These are phyloP conservation scores for Trichoplusia ni DNA, from an alignment of 1,140 invertebrate species.

Conservation along the genomic window DNA sequence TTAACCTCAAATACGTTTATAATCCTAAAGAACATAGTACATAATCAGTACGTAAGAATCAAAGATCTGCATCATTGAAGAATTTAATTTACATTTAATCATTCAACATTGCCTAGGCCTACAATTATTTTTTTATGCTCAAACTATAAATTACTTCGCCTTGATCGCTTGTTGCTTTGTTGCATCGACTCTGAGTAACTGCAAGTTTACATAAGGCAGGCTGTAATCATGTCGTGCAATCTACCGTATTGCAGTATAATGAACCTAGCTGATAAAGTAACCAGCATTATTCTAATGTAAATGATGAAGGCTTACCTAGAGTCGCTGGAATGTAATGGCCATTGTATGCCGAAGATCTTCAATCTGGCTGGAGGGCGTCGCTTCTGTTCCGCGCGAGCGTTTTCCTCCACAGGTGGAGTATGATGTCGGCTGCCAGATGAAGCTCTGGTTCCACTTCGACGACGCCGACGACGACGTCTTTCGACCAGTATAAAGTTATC, in stretches of 20 bases:
- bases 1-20: no score
- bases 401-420: slow-evolving; percentile 69
- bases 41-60: slow-evolving; percentile 20
- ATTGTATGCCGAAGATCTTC: slow-evolving; percentile 80
- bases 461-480: slow-evolving; percentile 68
- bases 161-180: slow-evolving; percentile 23
- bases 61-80: slow-evolving; percentile 13
- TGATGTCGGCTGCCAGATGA: slow-evolving; percentile 73
- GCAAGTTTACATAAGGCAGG: slow-evolving; percentile 38
- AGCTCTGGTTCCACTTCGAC: slow-evolving; percentile 73
- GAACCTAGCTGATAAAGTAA: slow-evolving; percentile 25
- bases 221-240: slow-evolving; percentile 39
- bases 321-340: slow-evolving; percentile 79
- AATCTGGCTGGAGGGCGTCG: slow-evolving; percentile 74
- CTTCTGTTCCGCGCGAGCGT: slow-evolving; percentile 68
- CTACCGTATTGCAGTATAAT: slow-evolving; percentile 40
- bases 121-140: slow-evolving; percentile 21
- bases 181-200: slow-evolving; percentile 13
- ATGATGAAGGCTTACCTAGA: slow-evolving; percentile 59
- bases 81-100: slow-evolving; percentile 28
- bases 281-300: slow-evolving; percentile 11
- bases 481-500: slow-evolving; percentile 80
- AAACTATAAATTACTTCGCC: slow-evolving; percentile 26
- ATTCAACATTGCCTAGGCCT: slow-evolving; percentile 4
- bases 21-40: no score